Evolutionary conservation across 2,888 invertebrate genomes (phyloP).

Genomic region (Tridacna crocea): DNA sequence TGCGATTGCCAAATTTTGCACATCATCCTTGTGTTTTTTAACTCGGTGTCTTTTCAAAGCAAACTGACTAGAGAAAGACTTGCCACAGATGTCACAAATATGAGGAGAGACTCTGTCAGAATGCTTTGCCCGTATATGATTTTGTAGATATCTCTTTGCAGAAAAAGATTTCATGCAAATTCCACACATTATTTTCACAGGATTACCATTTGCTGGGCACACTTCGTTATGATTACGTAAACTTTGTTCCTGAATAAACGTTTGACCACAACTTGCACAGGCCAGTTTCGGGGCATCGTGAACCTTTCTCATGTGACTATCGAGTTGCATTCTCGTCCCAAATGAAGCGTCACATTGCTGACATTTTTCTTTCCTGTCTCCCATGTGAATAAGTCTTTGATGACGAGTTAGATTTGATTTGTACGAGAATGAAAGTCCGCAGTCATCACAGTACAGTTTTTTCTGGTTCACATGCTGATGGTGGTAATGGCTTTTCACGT

Average conservation of each 20-base stretch:
- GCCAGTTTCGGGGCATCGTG: conserved; percentile 15
- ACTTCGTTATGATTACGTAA: conserved; percentile 15
- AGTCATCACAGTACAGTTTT: conserved; percentile 4
- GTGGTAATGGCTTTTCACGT: conserved; percentile 18
- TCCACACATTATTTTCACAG: conserved; percentile 13
- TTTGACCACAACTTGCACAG: conserved; percentile 13
- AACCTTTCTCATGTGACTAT: conserved; percentile 13
- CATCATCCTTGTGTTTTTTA: conserved; percentile 7
- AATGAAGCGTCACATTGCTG: conserved; percentile 12
- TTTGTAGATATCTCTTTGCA: conserved; percentile 13
- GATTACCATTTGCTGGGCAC: conserved; percentile 13
- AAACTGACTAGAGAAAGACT: conserved; percentile 21
- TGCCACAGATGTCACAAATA: conserved; percentile 15
- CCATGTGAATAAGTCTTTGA: conserved; percentile 19
- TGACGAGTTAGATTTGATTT: conserved; percentile 23
- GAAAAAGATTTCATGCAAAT: conserved; percentile 20
- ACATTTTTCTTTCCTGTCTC: conserved; percentile 18
- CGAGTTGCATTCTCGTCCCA: conserved; percentile 6
- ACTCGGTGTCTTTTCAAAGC: conserved; percentile 14
- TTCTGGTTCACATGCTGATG: conserved; percentile 17
- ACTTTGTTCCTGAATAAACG: conserved; percentile 21
- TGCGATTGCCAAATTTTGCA: not conserved
- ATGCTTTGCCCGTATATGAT: conserved; percentile 20
- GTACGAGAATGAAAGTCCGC: conserved; percentile 18
- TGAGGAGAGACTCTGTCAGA: not conserved